Percentiles rank a stretch among this genome's conserved stretches.
Evolutionary conservation across 35 echinoderm and acorn worm species (phyloP).

Genomic region (Strongylocentrotus purpuratus): DNA sequence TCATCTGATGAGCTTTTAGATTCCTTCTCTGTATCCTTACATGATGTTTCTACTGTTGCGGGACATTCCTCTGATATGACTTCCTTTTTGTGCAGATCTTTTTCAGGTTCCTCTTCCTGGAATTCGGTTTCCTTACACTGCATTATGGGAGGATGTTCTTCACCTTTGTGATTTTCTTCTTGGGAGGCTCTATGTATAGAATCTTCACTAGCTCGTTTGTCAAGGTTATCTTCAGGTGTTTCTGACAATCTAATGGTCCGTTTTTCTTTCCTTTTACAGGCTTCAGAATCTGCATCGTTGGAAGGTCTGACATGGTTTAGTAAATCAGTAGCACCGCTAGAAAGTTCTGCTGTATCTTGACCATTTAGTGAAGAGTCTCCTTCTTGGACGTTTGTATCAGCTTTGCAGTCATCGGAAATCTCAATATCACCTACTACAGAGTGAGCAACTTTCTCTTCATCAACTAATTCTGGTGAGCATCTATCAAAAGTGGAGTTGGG

Average conservation of each 20-base stretch:
- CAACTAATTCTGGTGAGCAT: no score
- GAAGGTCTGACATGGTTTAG: no score
- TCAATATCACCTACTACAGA: no score
- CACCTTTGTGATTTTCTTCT: not conserved
- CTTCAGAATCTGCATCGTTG: not conserved
- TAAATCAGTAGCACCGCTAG: no score
- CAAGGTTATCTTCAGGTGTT: not conserved
- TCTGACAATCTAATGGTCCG: not conserved
- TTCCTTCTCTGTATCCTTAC: not conserved
- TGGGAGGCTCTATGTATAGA: not conserved
- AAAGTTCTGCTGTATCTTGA: no score
- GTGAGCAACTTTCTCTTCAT: no score
- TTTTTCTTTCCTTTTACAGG: not conserved
- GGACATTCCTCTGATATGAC: not conserved
- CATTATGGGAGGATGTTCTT: not conserved
- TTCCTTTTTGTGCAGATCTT: not conserved
- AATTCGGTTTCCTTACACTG: not conserved
- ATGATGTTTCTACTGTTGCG: not conserved
- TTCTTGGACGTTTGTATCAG: no score
- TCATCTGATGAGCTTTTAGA: not conserved
- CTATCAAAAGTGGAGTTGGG: not conserved
- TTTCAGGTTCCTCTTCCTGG: not conserved
- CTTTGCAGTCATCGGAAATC: no score
- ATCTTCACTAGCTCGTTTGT: not conserved
- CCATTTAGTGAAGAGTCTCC: no score